Conservation (phyloP, 2,113 vertebrate genomes). For the Penelope pileata region DNA sequence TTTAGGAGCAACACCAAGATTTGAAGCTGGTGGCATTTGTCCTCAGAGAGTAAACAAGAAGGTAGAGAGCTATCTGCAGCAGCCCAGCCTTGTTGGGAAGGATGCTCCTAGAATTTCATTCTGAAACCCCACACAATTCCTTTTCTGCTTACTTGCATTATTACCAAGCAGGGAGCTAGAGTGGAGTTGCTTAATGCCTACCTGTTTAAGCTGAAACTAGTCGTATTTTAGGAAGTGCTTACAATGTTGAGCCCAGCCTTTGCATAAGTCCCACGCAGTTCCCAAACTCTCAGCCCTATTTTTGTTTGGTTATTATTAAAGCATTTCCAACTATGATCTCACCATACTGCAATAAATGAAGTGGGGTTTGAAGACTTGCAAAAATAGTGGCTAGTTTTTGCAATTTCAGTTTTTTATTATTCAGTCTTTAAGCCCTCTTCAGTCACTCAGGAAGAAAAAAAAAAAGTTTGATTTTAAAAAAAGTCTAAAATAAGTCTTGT, state of each 20-base stretch:
- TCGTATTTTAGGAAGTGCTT: not conserved
- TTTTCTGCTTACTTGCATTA: not conserved
- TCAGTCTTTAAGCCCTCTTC: not conserved
- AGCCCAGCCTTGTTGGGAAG: not conserved
- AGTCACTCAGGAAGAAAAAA: rapidly evolving
- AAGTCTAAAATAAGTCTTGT: not conserved
- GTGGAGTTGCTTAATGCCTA: not conserved
- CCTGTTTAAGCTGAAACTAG: not conserved
- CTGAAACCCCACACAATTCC: not conserved
- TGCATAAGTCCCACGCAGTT: not conserved
- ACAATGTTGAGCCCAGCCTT: not conserved
- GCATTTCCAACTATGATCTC: conserved; percentile 11
- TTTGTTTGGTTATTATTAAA: conserved; percentile 9
- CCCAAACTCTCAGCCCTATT: not conserved
- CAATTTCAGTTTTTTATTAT: not conserved
- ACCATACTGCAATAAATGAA: not conserved
- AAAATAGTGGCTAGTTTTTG: not conserved
- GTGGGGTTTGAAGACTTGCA: not conserved
- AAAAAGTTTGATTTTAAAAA: not conserved
- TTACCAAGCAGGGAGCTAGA: not conserved
- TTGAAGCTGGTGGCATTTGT: not conserved
- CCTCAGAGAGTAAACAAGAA: not conserved
- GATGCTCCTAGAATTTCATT: not conserved
- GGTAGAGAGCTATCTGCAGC: not conserved
- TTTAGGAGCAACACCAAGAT: not conserved